Percentiles rank a stretch among this genome's conserved stretches.
These are phyloP conservation scores for Pteropus alecto DNA, from an alignment of 2,113 vertebrate species.

Conservation along the genomic window DNA sequence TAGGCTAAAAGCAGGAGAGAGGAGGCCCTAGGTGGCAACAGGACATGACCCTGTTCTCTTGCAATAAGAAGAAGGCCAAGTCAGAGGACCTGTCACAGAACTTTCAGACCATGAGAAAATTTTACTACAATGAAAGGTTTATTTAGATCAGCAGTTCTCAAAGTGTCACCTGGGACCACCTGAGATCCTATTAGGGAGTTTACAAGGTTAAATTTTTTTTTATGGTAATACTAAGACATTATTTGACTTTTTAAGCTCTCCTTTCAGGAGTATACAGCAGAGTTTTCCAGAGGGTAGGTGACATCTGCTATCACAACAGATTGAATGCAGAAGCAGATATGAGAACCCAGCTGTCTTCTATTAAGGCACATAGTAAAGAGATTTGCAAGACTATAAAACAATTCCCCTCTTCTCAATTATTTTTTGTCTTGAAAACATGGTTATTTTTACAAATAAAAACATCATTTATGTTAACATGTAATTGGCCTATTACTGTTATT, in stretches of 20 bases:
- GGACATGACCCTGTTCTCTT: not conserved
- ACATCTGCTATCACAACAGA: not conserved
- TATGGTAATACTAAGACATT: not conserved
- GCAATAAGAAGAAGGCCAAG: not conserved
- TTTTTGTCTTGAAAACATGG: not conserved
- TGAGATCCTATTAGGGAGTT: not conserved
- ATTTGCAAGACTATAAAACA: not conserved
- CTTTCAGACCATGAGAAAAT: not conserved
- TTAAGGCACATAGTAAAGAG: not conserved
- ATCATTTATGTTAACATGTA: not conserved
- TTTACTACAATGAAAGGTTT: not conserved
- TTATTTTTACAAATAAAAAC: not conserved
- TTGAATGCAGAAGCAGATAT: not conserved
- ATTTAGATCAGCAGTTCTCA: not conserved
- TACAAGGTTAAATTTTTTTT: not conserved
- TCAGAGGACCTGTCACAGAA: not conserved
- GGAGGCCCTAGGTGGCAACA: not conserved
- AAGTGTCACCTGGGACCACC: not conserved
- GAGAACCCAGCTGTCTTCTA: not conserved
- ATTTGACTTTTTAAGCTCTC: not conserved
- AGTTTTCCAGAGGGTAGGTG: not conserved
- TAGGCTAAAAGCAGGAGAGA: not conserved
- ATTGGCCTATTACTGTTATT: not conserved
- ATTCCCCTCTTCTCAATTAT: not conserved
- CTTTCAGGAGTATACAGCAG: not conserved